Evolutionary conservation across 23 tunicate genomes (phyloP), one percentile per base, ranked within the genome.

Genomic region (Trididemnum clinides): DNA sequence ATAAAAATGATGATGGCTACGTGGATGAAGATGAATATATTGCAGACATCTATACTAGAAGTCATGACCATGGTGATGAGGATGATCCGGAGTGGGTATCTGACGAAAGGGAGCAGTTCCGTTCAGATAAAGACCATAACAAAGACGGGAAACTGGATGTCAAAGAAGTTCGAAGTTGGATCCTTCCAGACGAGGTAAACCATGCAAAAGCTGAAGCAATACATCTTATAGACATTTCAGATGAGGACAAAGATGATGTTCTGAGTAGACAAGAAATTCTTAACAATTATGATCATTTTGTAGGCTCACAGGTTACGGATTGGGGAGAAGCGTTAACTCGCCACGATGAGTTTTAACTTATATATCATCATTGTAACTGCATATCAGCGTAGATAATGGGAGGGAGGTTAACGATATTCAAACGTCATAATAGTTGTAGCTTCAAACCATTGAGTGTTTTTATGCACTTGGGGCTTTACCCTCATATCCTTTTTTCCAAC

Each of bases 331-430:
- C 97, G 19, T 51, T 97, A 25, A 92, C 79, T 25, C 85, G 99
- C 0, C 99, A 97, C 39, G 99, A 97, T 78, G 99, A 97, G 77
- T 97, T 97, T 78, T 97, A 88, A 92, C 4, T n/a, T n/a, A n/a
- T n/a, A n/a, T n/a, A n/a, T n/a, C n/a, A n/a, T n/a, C n/a, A n/a
- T n/a, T n/a, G n/a, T n/a, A n/a, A n/a, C n/a, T n/a, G n/a, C n/a
- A n/a, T n/a, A n/a, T n/a, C n/a, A n/a, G n/a, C n/a, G n/a, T n/a
- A n/a, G n/a, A n/a, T n/a, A n/a, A n/a, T n/a, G n/a, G n/a, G n/a
- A n/a, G n/a, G n/a, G n/a, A n/a, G n/a, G n/a, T n/a, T n/a, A n/a
- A n/a, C n/a, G n/a, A n/a, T n/a, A n/a, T n/a, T n/a, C n/a, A n/a
- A n/a, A n/a, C n/a, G n/a, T n/a, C n/a, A n/a, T n/a, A n/a, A n/a